These are phyloP conservation scores for Synaphobranchus kaupii DNA, from an alignment of 2,797 vertebrate species.

Conservation along the genomic window DNA sequence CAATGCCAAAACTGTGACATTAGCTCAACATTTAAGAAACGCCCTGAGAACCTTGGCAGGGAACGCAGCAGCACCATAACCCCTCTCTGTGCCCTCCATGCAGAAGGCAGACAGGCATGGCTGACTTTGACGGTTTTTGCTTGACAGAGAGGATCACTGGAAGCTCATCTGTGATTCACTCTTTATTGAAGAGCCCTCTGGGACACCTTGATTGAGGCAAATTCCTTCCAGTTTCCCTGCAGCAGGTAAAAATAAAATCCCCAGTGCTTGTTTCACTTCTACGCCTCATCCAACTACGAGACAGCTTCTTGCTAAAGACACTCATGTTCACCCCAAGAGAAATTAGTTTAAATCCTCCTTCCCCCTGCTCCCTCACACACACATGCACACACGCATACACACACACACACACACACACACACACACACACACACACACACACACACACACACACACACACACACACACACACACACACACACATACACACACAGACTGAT, in stretches of 20 bases:
- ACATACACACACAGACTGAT: not conserved
- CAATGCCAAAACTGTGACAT: not conserved
- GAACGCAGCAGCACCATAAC: not conserved
- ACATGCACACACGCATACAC: not conserved
- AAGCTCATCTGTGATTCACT: not conserved
- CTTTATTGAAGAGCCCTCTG: not conserved
- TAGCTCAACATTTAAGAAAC: not conserved
- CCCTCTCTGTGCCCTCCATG: not conserved
- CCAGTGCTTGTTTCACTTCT: not conserved
- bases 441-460: not conserved
- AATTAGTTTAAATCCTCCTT: not conserved
- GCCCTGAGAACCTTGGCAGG: not conserved
- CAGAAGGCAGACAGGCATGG: not conserved
- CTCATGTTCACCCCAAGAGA: not conserved
- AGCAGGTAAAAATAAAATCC: not conserved
- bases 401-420: not conserved
- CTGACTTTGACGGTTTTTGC: not conserved
- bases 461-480: not conserved
- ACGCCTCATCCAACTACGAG: not conserved
- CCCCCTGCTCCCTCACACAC: not conserved
- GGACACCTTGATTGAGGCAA: constrained; percentile 9
- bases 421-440: not conserved
- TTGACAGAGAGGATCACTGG: not conserved
- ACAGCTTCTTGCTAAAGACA: not conserved
- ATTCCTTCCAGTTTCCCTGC: not conserved